Percentiles rank a stretch among this genome's conserved stretches.
Conservation (phyloP, 2,797 vertebrate species). For the Siniperca scherzeri region DNA sequence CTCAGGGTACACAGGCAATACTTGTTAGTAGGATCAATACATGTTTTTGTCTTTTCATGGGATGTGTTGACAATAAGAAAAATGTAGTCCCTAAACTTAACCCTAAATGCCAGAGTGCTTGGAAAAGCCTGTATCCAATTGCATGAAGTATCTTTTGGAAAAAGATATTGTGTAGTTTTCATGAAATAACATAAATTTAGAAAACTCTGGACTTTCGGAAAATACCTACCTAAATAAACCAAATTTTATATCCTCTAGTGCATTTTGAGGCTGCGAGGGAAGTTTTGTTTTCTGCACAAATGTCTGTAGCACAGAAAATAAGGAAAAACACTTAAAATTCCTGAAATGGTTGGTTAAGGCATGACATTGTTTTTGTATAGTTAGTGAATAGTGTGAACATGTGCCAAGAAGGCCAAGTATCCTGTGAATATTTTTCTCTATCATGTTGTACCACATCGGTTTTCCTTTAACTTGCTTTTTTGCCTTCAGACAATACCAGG, state of each 20-base stretch:
- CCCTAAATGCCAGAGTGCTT: not conserved
- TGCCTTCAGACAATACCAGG: conserved; percentile 93
- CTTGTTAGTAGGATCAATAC: not conserved
- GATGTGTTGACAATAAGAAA: not conserved
- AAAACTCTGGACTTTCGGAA: not conserved
- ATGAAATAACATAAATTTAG: not conserved
- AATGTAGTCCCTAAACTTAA: not conserved
- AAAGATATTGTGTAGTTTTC: not conserved
- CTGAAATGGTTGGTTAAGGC: not conserved
- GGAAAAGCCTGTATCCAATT: not conserved
- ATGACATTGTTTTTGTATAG: not conserved
- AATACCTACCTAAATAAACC: not conserved
- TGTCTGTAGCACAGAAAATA: not conserved
- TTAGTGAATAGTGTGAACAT: conserved; percentile 8
- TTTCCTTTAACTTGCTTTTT: conserved; percentile 34
- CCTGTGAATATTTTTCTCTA: not conserved
- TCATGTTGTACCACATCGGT: not conserved
- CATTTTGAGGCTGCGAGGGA: not conserved
- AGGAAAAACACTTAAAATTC: not conserved
- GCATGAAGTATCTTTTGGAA: not conserved
- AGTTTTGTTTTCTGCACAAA: conserved; percentile 2
- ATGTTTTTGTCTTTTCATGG: not conserved
- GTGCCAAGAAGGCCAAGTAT: conserved; percentile 13
- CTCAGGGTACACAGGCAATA: not conserved
- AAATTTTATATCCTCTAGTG: not conserved